Evolutionary conservation across 2,888 invertebrate genomes (phyloP), one percentile per base, ranked within the genome.

Genomic region (Eupelmus urozonus): DNA sequence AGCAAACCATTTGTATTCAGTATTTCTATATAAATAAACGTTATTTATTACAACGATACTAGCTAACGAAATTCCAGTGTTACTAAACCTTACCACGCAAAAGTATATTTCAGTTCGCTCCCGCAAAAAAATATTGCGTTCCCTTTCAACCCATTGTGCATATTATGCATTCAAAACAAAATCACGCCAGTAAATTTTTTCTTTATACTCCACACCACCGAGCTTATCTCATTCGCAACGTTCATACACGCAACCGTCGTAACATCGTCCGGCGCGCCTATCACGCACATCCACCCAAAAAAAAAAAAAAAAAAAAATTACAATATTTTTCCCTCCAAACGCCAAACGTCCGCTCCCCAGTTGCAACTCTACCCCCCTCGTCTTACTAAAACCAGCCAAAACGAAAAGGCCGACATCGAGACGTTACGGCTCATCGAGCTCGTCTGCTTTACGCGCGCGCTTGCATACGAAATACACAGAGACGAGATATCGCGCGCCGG

Each of bases 381-480:
- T n/a, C n/a, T n/a, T n/a, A n/a, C n/a, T n/a, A n/a, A n/a, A n/a
- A n/a, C n/a, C n/a, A n/a, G n/a, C n/a, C n/a, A n/a, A n/a, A n/a
- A n/a, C 63, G 34, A 42, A 67, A 45, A 51, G 42, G 45, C 55
- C 49, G 57, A 63, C 76, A 78, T 81, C 78, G 78, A 80, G 80
- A 76, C 80, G 78, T 78, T 78, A 80, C 80, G 74, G 78, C 78
- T 81, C 81, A 81, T 81, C 78, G 81, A 81, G 78, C 72, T 70
- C 70, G 76, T 78, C 72, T 75, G 62, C 75, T 77, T 74, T 73
- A 80, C 67, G 73, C 53, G 70, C 65, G 59, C 29, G 79, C 60
- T 57, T 80, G 78, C 80, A 80, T 80, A 78, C 69, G 69, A 80
- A 80, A 76, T 76, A 49, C 4, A 49, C 27, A 13, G 65, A n/a